These are phyloP conservation scores for Calidris pugnax DNA, from an alignment of 2,113 vertebrate genomes.

Conservation along the genomic window DNA sequence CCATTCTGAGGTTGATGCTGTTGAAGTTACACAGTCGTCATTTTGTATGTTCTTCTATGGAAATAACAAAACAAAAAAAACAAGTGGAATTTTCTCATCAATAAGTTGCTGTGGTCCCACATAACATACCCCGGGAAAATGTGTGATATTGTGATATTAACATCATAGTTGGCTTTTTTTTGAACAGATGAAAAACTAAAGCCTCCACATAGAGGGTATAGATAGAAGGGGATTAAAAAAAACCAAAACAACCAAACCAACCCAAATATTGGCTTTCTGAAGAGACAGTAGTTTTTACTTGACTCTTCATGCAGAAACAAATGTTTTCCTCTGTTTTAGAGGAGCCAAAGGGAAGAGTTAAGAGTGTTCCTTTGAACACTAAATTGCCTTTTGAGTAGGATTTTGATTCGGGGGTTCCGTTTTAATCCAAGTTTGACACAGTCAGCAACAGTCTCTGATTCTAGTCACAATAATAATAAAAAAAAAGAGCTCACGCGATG, in stretches of 20 bases:
- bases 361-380: background rate
- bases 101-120: background rate
- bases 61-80: background rate
- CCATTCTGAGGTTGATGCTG: background rate
- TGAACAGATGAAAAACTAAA: background rate
- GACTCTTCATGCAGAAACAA: conserved; percentile 12
- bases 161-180: background rate
- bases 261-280: conserved; percentile 7
- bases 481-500: too few species aligned
- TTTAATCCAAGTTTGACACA: background rate
- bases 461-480: background rate
- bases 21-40: background rate
- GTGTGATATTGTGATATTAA: background rate
- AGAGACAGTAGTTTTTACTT: background rate
- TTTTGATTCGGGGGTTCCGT: background rate
- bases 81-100: background rate
- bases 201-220: background rate
- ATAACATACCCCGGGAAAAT: background rate
- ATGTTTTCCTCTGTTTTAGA: background rate
- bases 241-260: background rate
- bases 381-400: background rate
- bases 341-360: background rate
- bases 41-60: background rate
- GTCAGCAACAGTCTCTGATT: background rate
- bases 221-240: background rate